Conservation (phyloP, 64 coral and sea anemone genomes). For the Montipora cactus region DNA sequence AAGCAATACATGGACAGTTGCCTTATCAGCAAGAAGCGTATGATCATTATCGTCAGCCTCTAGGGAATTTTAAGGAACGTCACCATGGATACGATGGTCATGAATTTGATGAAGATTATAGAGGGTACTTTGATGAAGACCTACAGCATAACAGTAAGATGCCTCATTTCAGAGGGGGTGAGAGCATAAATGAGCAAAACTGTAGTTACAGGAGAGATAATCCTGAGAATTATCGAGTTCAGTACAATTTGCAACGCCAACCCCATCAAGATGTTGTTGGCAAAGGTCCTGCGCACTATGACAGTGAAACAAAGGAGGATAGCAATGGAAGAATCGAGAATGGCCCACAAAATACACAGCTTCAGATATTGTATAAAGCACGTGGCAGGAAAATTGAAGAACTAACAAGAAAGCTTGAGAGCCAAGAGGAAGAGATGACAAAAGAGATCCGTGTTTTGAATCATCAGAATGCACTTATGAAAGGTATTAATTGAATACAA, state of each 20-base stretch:
- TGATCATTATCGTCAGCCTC: background rate
- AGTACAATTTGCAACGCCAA: conserved; percentile 2
- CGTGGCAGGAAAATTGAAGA: conserved; percentile 93
- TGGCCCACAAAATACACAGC: conserved; percentile 44
- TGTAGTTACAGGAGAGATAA: background rate
- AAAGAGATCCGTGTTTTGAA: conserved; percentile 90
- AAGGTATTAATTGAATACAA: conserved; percentile 50
- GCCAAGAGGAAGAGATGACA: conserved; percentile 88
- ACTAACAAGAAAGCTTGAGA: conserved; percentile 71
- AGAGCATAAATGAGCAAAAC: conserved; percentile 13
- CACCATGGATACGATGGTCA: background rate
- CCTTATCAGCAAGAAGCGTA: background rate
- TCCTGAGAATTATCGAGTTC: conserved; percentile 66
- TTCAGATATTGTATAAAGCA: conserved; percentile 89
- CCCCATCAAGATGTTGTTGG: background rate
- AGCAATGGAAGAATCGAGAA: background rate
- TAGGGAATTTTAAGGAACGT: background rate
- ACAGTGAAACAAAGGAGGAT: background rate
- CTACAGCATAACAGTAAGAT: background rate
- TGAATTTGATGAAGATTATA: conserved; percentile 28
- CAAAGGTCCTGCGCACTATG: background rate
- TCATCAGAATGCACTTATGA: conserved; percentile 84
- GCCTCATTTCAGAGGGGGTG: background rate
- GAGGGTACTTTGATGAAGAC: conserved; percentile 7
- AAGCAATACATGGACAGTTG: background rate